Percentiles rank a stretch among this genome's conserved stretches.
These are phyloP conservation scores for Microtus ochrogaster DNA, from an alignment of 2,113 vertebrate species.

Conservation along the genomic window DNA sequence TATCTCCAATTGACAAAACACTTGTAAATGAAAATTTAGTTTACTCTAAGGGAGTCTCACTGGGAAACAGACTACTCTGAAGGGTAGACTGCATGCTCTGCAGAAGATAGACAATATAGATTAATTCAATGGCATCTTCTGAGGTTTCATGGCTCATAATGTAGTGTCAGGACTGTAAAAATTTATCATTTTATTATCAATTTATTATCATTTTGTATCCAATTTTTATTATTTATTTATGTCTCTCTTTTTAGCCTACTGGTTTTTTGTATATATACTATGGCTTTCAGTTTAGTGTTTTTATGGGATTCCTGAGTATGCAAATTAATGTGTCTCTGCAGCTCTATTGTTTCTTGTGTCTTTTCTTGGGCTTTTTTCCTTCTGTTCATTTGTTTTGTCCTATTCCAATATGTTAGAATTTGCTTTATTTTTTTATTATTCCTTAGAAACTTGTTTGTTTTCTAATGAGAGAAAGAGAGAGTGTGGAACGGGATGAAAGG, in stretches of 20 bases:
- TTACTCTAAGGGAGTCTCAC: too few relatives aligned
- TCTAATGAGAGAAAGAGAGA: background rate
- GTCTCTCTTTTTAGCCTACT: background rate
- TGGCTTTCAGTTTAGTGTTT: background rate
- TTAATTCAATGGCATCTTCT: background rate
- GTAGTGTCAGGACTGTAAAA: background rate
- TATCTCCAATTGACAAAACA: background rate
- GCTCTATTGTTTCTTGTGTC: background rate
- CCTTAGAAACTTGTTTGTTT: background rate
- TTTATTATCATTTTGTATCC: background rate
- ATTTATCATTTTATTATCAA: background rate
- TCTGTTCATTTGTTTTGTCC: background rate
- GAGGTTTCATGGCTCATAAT: background rate
- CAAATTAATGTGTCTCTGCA: background rate
- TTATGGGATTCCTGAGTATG: background rate
- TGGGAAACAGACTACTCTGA: background rate
- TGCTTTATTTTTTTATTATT: background rate
- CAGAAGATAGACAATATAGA: background rate
- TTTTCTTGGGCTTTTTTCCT: background rate
- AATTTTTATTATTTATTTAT: background rate
- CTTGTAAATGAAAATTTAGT: background rate
- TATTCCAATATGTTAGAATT: background rate
- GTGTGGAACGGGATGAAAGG: too few relatives aligned
- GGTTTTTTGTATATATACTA: background rate
- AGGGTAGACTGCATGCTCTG: background rate